These are phyloP conservation scores for Stegodyphus dumicola DNA, from an alignment of 1,140 invertebrate genomes.

Conservation along the genomic window DNA sequence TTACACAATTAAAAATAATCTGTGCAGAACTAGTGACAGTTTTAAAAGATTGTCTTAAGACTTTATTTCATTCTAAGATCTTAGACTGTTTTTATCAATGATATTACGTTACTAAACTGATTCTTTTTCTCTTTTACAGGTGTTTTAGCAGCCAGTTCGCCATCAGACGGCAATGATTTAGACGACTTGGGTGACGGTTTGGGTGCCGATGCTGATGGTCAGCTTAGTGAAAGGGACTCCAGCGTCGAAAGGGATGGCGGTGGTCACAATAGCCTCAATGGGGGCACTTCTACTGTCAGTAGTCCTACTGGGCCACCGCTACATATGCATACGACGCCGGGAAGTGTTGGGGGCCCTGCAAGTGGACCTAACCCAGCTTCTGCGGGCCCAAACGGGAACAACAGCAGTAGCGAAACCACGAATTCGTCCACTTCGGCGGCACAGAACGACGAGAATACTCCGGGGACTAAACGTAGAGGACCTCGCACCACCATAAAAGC, in stretches of 20 bases:
- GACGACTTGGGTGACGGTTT: slow-evolving; percentile 57
- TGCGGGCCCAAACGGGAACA: not conserved
- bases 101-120: not conserved
- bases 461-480: slow-evolving; percentile 91
- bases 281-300: slow-evolving; percentile 27
- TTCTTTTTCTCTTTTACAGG: slow-evolving; percentile 22
- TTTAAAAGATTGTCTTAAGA: no score
- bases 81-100: no score
- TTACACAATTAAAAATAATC: no score
- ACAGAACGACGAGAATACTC: slow-evolving; percentile 82
- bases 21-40: no score
- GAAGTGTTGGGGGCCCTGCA: not conserved
- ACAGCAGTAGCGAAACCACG: slow-evolving; percentile 32
- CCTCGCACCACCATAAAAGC: slow-evolving; percentile 99
- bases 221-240: slow-evolving; percentile 50
- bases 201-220: slow-evolving; percentile 25
- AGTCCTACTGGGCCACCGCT: slow-evolving; percentile 11
- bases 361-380: not conserved
- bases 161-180: slow-evolving; percentile 50
- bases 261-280: slow-evolving; percentile 23
- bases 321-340: not conserved
- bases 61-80: no score
- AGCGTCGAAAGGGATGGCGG: slow-evolving; percentile 53
- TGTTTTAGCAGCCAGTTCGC: slow-evolving; percentile 50
- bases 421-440: slow-evolving; percentile 8